Evolutionary conservation across 1,140 invertebrate genomes (phyloP).

Genomic region (Brachionus plicatilis): DNA sequence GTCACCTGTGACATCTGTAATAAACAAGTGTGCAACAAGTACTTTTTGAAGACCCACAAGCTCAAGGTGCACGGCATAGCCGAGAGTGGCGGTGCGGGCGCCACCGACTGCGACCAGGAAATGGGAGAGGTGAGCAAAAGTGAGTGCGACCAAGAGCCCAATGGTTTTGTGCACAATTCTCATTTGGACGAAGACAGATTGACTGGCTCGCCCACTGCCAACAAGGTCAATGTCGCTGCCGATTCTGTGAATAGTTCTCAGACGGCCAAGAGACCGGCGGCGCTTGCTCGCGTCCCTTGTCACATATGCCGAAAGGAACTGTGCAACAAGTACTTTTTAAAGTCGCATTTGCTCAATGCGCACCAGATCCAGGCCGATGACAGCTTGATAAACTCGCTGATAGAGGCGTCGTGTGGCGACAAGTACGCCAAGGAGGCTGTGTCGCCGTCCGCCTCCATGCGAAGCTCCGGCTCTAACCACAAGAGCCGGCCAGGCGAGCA

Average conservation of each 20-base stretch:
- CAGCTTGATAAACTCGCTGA: neutral
- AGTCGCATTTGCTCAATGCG: constrained; percentile 87
- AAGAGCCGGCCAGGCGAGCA: neutral
- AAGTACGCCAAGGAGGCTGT: neutral
- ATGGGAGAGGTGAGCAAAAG: neutral
- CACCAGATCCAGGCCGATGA: constrained; percentile 71
- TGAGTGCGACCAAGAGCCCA: neutral
- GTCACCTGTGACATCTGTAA: constrained; percentile 93
- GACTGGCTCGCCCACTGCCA: neutral
- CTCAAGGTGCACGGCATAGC: constrained; percentile 93
- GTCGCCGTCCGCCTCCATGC: neutral
- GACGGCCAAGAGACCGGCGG: neutral
- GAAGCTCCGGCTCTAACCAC: neutral
- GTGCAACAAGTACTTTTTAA: constrained; percentile 86
- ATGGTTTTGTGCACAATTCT: neutral
- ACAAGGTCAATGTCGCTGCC: neutral
- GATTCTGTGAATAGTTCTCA: neutral
- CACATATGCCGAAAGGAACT: constrained; percentile 64
- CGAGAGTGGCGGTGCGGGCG: constrained; percentile 11
- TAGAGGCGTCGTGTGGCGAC: neutral
- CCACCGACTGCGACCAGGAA: neutral
- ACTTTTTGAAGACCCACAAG: constrained; percentile 99
- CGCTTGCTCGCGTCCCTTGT: neutral
- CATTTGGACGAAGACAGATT: neutral
- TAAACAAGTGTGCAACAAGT: constrained; percentile 93